Evolutionary conservation across 2,797 vertebrate species (phyloP), one percentile per base, ranked within the genome.

Genomic region (Rhinichthys osculus): DNA sequence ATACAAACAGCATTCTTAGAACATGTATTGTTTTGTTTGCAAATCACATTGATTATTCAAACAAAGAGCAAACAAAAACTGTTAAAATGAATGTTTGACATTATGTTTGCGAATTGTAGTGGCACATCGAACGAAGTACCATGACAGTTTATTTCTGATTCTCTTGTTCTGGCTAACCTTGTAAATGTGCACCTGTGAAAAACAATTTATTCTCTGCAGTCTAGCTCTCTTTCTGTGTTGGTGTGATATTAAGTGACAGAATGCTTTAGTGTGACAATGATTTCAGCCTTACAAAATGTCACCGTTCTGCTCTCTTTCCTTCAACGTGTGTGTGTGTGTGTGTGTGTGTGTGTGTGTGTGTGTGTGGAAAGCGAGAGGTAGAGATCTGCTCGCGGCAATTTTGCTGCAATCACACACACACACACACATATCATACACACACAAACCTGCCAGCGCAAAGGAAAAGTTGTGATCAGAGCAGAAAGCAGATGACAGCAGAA

Each of bases 271-370:
- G 54, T 85, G 78, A 72, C 44, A 47, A 66, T 79, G 52, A 72
- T 81, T 44, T 85, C 69, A 70, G 76, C 67, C 59, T 81, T 42
- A 38, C n/a, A 35, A 67, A 82, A 81, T 80, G 78, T 74, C 84
- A 80, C 78, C 69, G 66, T 81, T 74, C 84, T 74, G 67, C 83
- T 78, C 74, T 40, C 74, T 78, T 84, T 84, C 83, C 16, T 73
- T 84, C 62, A 66, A 72, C 72, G 35, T 54, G 33, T 33, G 2
- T 38, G 4, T 57, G 23, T 30, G 27, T 21, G 30, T 74, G 67
- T 62, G 59, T 76, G 40, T 19, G 44, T 27, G 27, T 27, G 27
- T 27, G 27, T 27, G 27, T 27, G 27, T 21, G 30, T 74, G 67
- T 62, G 59, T 76, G 40, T 19, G 44, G 30, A 78, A 78, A 50